phyloP scores from a whole-genome alignment of 35 echinoderm and acorn worm species.

The Heliocidaris tuberculata region DNA sequence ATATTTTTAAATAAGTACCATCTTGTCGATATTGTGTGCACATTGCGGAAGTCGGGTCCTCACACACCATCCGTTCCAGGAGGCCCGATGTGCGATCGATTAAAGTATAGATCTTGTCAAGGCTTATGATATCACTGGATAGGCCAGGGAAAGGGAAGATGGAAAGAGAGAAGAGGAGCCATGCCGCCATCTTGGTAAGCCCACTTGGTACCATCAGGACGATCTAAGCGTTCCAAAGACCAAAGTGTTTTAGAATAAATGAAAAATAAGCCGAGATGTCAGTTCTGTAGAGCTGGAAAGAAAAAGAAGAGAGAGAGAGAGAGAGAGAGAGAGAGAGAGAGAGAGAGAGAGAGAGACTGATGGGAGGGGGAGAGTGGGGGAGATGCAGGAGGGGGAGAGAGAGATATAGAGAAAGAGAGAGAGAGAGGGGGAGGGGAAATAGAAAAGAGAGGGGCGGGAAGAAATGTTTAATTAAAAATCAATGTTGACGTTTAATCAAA shows the following conservation, averaged over 20 bases:
- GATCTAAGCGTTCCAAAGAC: neutral
- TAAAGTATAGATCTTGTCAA: neutral
- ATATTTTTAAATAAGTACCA: neutral
- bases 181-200: neutral
- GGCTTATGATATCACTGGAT: neutral
- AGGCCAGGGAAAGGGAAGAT: neutral
- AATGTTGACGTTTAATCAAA: too few species aligned
- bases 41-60: neutral
- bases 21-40: neutral
- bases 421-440: neutral
- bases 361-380: neutral
- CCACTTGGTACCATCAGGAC: neutral
- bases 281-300: neutral
- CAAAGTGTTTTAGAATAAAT: neutral
- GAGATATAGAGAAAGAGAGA: neutral
- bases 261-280: neutral
- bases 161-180: neutral
- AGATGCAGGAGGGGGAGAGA: neutral
- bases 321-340: neutral
- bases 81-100: constrained; percentile 7
- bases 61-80: neutral
- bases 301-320: neutral
- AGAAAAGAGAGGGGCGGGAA: neutral
- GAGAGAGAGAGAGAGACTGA: neutral
- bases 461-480: too few species aligned